Percentiles rank a stretch among this genome's conserved stretches.
Evolutionary conservation across 2,113 vertebrate species (phyloP).

Genomic region (Struthio camelus): DNA sequence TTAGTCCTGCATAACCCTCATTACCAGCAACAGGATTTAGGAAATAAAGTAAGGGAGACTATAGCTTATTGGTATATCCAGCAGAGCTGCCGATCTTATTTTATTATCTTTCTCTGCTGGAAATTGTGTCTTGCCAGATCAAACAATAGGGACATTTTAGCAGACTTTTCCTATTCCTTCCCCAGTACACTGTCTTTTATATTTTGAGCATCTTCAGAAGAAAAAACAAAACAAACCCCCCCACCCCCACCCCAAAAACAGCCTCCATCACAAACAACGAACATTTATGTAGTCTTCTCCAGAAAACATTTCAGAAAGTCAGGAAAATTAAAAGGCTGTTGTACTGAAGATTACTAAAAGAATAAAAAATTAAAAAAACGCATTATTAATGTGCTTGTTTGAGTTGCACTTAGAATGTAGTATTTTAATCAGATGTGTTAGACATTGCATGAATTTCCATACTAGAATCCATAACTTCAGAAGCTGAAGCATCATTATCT

Average conservation of each 20-base stretch:
- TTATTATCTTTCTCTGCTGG: slow-evolving; percentile 42
- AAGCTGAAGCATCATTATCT: slow-evolving; percentile 80
- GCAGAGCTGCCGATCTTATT: slow-evolving; percentile 49
- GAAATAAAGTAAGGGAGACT: slow-evolving; percentile 18
- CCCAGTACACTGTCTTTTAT: slow-evolving; percentile 43
- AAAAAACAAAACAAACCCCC: background rate
- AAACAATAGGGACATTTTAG: slow-evolving; percentile 56
- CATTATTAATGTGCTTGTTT: slow-evolving; percentile 77
- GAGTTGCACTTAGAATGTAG: slow-evolving; percentile 39
- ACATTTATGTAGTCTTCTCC: slow-evolving; percentile 60
- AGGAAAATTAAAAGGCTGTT: slow-evolving; percentile 64
- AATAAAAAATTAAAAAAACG: slow-evolving; percentile 60
- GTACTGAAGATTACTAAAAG: slow-evolving; percentile 61
- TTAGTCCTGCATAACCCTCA: slow-evolving; percentile 2
- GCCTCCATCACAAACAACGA: slow-evolving; percentile 47
- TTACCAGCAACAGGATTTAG: slow-evolving; percentile 11
- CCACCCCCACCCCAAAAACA: no score
- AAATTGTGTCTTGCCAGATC: slow-evolving; percentile 40
- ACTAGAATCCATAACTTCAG: slow-evolving; percentile 87
- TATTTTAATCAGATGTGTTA: slow-evolving; percentile 75
- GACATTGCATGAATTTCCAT: slow-evolving; percentile 80
- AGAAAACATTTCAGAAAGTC: slow-evolving; percentile 65
- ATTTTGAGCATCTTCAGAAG: slow-evolving; percentile 68
- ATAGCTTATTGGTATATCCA: slow-evolving; percentile 38
- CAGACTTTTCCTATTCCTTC: slow-evolving; percentile 55